phyloP scores from a whole-genome alignment of 2,888 invertebrate genomes.

The Beris morrisii region DNA sequence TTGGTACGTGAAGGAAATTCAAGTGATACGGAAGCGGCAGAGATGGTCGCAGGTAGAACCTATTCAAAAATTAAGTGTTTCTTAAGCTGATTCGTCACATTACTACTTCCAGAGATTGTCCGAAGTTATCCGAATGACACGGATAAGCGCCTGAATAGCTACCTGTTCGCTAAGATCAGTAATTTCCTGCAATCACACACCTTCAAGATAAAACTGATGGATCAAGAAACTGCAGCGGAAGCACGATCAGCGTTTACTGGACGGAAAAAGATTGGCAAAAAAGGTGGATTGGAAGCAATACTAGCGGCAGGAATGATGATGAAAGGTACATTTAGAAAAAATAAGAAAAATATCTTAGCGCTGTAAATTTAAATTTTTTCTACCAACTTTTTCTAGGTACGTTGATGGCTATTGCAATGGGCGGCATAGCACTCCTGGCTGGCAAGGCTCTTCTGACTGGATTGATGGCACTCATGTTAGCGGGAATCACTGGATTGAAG shows the following conservation, averaged over 20 bases:
- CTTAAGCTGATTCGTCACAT: neutral
- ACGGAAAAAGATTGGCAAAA: conserved; percentile 61
- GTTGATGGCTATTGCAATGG: conserved; percentile 71
- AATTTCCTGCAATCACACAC: conserved; percentile 74
- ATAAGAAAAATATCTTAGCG: neutral
- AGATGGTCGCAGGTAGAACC: conserved; percentile 64
- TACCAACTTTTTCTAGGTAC: conserved; percentile 60
- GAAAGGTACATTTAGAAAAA: conserved; percentile 58
- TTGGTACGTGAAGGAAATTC: conserved; percentile 68
- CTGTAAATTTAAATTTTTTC: neutral
- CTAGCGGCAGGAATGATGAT: conserved; percentile 64
- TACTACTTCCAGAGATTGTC: conserved; percentile 62
- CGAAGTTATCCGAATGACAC: conserved; percentile 75
- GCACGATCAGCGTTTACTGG: conserved; percentile 63
- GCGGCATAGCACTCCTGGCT: conserved; percentile 75
- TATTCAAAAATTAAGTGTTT: conserved; percentile 30
- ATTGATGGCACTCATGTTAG: conserved; percentile 75
- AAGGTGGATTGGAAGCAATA: conserved; percentile 59
- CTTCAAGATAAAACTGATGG: conserved; percentile 70
- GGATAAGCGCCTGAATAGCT: conserved; percentile 75
- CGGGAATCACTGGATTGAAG: conserved; percentile 76
- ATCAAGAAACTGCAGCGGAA: conserved; percentile 63
- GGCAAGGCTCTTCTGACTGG: conserved; percentile 84
- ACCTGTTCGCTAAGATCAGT: conserved; percentile 70
- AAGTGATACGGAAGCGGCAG: conserved; percentile 63